Base-by-base conservation (phyloP, 2,113 vertebrate genomes). In the Elanus axillaris region DNA sequence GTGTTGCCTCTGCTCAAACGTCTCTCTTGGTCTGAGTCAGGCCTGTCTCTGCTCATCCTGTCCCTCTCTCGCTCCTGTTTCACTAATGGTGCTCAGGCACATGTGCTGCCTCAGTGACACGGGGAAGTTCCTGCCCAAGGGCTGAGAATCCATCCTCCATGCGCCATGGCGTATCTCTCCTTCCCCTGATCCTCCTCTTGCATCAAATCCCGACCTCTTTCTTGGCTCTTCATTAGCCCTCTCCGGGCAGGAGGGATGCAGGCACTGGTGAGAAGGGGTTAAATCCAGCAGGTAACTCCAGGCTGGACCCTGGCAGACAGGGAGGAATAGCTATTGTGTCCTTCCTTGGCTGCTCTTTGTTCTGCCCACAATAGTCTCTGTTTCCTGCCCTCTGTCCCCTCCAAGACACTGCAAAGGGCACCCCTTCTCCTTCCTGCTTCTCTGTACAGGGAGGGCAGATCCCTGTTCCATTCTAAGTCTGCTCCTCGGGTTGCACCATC, bases 331-430 rank as follows among this genome's bases (percentile, higher is more conserved):
- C 77, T 55, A 63, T 81, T 89, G 90, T 93, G 90, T 93, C 81
- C 64, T 83, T 84, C 50, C 78, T 90, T 90, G 88, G 64, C 48
- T 67, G 56, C 40, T 74, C 90, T 96, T 95, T 93, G 93, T 96
- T 96, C 82, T 96, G 79, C 89, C 96, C 73, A 97, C 95, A 96
- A 94, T 93, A 82, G 95, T 81, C 90, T 34, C 74, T 3, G 63
- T 82, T 97, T 97, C 97, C 96, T 97, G 96, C 93, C 77, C 86
- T 96, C 63, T 81, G 67, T 92, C 79, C 90, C 63, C 71, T 95
- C 38, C 43, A 83, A 95, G 80, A 90, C 64, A 6, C 38, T 62
- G 71, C 21, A 63, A 69, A 31, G 45, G 87, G 81, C 90, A 94
- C 73, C 96, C 47, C 48, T 92, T 92, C 95, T 95, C 79, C 89